A percentile compares a stretch with the other conserved stretches of the same genome.
Evolutionary conservation across 2,888 invertebrate genomes (phyloP).

Genomic region (Mythimna vitellina): DNA sequence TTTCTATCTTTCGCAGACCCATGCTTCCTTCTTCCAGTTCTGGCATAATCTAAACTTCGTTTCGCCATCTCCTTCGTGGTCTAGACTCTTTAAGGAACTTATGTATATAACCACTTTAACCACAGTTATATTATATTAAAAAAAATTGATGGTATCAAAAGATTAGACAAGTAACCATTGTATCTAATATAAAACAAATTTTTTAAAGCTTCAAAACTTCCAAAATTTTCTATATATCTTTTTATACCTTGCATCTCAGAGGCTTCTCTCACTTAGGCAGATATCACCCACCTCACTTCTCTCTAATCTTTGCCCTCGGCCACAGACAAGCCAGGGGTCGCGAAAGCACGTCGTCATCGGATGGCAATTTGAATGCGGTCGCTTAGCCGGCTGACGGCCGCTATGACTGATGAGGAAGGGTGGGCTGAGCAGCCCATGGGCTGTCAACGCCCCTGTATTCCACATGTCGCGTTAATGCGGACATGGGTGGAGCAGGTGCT

Average conservation of each 20-base stretch:
- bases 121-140: too few species aligned
- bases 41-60: too few species aligned
- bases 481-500: conserved; percentile 78
- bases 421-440: conserved; percentile 88
- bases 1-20: too few species aligned
- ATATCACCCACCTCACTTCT: not conserved
- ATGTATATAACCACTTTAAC: too few species aligned
- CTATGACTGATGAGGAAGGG: conserved; percentile 90
- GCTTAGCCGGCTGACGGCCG: conserved; percentile 87
- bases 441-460: conserved; percentile 85
- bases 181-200: too few species aligned
- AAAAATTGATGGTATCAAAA: too few species aligned
- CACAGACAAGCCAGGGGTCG: conserved; percentile 86
- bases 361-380: conserved; percentile 90
- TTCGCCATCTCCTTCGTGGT: too few species aligned
- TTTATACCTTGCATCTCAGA: conserved; percentile 3
- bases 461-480: conserved; percentile 81
- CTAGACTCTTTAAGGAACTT: too few species aligned
- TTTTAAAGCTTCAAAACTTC: too few species aligned
- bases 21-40: too few species aligned
- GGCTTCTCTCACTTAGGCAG: conserved; percentile 37
- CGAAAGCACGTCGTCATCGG: conserved; percentile 89
- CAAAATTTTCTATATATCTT: not conserved
- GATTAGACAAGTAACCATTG: too few species aligned
- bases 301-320: conserved; percentile 73